Evolutionary conservation across 2,888 invertebrate genomes (phyloP), one percentile per base, ranked within the genome.

Genomic region (Drosophila cognata): DNA sequence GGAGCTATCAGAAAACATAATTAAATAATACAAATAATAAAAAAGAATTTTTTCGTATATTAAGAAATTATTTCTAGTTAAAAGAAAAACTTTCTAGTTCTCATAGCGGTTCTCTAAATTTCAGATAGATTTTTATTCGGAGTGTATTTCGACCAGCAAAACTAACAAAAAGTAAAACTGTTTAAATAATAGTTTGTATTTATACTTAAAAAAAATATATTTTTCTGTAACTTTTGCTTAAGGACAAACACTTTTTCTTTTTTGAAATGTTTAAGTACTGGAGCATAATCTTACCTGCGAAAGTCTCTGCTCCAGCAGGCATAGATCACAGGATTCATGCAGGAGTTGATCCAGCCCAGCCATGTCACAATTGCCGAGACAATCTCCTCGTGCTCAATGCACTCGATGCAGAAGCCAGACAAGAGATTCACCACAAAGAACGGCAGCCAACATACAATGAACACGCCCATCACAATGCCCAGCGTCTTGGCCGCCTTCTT

Each of bases 251-350:
- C 5, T 16, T 8, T 16, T 25, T 5, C 53, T 25, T 35, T 35
- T 21, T 33, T 16, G 2, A 53, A 53, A 35, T 25, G 10, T 18
- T 18, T 18, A n/a, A n/a, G 5, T 41, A n/a, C 7, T 25, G 25
- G 4, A 8, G 8, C 8, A 16, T 8, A 25, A 46, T 25, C 95
- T 94, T 92, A 97, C 97, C 98, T 96, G 94, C 98, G 95, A 93
- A 99, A 99, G 94, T 99, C 99, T 91, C 98, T 95, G 94, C 98
- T 98, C 97, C 99, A 99, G 92, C 98, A 98, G n/a, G 99, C 99
- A 93, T 99, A 99, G 92, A 99, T 99, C 81, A 99, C 97, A 0
- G 99, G 99, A 94, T 98, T 98, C 98, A 98, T 98, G 74, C 97
- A 97, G 55, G 98, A 98, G 94, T 98, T 98, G 93, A 98, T 97